Conservation (phyloP, 2,888 invertebrate genomes). For the Sipha maydis region DNA sequence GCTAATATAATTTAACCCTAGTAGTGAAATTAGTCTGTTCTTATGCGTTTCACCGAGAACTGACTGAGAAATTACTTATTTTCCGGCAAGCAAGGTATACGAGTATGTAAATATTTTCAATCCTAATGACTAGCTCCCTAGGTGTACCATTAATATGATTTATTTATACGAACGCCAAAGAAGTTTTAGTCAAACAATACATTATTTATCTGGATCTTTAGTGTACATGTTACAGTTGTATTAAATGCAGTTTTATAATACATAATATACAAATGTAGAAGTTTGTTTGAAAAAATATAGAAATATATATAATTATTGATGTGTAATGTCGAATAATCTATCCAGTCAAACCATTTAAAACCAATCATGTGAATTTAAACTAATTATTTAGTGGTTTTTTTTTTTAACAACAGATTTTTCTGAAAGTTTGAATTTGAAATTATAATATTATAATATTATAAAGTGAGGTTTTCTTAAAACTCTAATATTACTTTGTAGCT, state of each 20-base stretch:
- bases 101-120: conserved; percentile 24
- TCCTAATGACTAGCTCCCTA: not conserved
- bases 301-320: no score
- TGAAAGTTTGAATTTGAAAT: no score
- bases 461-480: no score
- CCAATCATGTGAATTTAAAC: no score
- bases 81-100: not conserved
- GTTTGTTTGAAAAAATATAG: no score
- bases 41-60: no score
- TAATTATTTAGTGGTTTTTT: no score
- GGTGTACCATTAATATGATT: not conserved
- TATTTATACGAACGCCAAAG: not conserved
- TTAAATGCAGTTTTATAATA: not conserved
- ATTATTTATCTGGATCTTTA: not conserved
- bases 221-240: not conserved
- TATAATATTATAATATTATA: no score
- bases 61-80: conserved; percentile 16
- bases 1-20: conserved; percentile 19
- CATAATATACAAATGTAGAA: not conserved
- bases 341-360: no score
- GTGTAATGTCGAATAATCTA: no score
- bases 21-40: not conserved
- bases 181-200: not conserved
- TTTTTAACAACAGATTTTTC: no score
- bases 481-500: no score